phyloP scores from a whole-genome alignment of 1,140 invertebrate genomes.

The Diachasma alloeum region DNA sequence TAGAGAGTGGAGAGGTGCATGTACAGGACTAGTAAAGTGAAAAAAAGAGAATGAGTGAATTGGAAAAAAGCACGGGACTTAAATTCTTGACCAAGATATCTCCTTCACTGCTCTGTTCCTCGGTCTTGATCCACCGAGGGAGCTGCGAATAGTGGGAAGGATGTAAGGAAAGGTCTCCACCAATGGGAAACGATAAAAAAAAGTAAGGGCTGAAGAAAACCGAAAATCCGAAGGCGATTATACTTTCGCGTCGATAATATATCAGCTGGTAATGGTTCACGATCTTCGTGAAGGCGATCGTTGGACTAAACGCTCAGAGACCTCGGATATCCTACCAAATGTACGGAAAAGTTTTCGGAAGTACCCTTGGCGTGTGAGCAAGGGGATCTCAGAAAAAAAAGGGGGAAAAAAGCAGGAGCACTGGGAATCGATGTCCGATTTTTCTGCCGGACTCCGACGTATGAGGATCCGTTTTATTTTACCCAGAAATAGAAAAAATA shows the following conservation, averaged over 20 bases:
- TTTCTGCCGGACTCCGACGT: not conserved
- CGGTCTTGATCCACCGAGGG: not conserved
- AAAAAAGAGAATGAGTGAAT: not conserved
- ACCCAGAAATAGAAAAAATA: not conserved
- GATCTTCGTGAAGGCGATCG: conserved; percentile 44
- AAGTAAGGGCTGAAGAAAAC: not conserved
- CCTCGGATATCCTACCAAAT: conserved; percentile 4
- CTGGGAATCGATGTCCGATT: not conserved
- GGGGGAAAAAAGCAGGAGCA: not conserved
- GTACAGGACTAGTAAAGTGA: not conserved
- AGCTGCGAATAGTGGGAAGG: not conserved
- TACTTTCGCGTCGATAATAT: conserved; percentile 60
- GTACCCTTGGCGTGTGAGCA: not conserved
- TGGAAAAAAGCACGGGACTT: conserved; percentile 36
- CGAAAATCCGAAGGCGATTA: conserved; percentile 46
- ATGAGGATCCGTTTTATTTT: not conserved
- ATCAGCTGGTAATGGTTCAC: conserved; percentile 58
- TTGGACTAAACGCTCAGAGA: conserved; percentile 39
- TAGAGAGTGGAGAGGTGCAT: conserved; percentile 3
- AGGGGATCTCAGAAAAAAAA: not conserved
- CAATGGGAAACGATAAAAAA: not conserved
- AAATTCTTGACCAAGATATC: conserved; percentile 36
- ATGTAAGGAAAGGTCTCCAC: not conserved
- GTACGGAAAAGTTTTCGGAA: conserved; percentile 7
- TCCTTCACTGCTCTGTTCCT: not conserved